phyloP scores from a whole-genome alignment of 2,113 vertebrate genomes.

The Esox niger region DNA sequence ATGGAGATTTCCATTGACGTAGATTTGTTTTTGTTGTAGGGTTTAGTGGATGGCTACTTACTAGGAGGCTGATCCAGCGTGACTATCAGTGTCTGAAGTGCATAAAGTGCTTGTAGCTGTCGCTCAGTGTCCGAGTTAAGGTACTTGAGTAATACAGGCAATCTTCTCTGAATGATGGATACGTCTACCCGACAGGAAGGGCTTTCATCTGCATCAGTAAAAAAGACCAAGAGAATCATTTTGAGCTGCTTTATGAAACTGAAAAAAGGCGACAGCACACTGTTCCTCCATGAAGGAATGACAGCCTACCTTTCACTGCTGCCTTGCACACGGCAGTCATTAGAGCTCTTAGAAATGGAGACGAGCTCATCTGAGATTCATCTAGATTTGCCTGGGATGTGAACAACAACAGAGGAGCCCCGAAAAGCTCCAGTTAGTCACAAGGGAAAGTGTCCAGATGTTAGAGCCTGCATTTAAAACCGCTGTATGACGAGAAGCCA shows the following conservation, averaged over 20 bases:
- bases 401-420: slow-evolving; percentile 30
- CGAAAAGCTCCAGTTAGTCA: neutral
- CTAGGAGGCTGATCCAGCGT: slow-evolving; percentile 97
- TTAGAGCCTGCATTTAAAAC: neutral
- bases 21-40: neutral
- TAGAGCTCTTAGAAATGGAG: slow-evolving; percentile 96
- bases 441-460: neutral
- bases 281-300: neutral
- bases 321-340: slow-evolving; percentile 98
- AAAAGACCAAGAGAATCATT: neutral
- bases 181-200: slow-evolving; percentile 91
- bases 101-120: slow-evolving; percentile 99
- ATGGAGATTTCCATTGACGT: too few species aligned
- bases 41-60: slow-evolving; percentile 71
- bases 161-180: slow-evolving; percentile 90
- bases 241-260: slow-evolving; percentile 8
- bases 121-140: slow-evolving; percentile 96
- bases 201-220: slow-evolving; percentile 79
- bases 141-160: slow-evolving; percentile 98
- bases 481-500: neutral
- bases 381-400: slow-evolving; percentile 87
- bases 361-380: slow-evolving; percentile 93
- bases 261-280: neutral
- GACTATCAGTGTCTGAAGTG: slow-evolving; percentile 97
- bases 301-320: slow-evolving; percentile 88